Base-by-base conservation (phyloP, 2,888 invertebrate genomes). In the Carcina quercana region DNA sequence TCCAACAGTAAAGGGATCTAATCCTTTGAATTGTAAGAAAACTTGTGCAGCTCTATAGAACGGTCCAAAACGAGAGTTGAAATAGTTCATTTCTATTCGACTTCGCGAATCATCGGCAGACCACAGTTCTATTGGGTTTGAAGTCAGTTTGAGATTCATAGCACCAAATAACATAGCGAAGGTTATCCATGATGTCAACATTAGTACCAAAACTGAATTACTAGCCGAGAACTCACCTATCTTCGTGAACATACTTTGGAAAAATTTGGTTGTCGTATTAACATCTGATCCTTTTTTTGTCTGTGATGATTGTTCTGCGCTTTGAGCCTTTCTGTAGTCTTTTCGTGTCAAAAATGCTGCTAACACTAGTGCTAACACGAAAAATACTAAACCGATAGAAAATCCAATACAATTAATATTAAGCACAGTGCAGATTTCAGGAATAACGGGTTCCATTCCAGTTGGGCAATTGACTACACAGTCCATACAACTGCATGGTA, bases 51-150 rank as follows among this genome's bases (percentile, higher is more conserved):
- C 92, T 31, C 96, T 86, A 65, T 94, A 96, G 71, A 96, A 97
- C 0, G 96, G 96, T 5, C 89, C 89, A 63, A 98, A 98, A 52
- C 91, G 88, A 8, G 86, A 71, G 65, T 98, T 97, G 55, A 92
- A 98, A 62, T 91, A 96, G 39, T 94, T 88, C 60, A 96, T 92
- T 57, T 98, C 95, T 22, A 87, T 59, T 35, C 97, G 87, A 19
- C 96, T 92, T 37, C 88, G 85, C 49, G 96, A 96, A 14, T 84
- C 71, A 1, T 94, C 91, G 0, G 95, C 86, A 1, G 97, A 95
- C 98, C 98, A 98, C 25, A 98, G 86, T 62, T 98, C 93, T 1
- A 97, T 90, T 0, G 98, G 97, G 64, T 96, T 90, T 0, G 95
- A 91, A 0, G 94, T 96, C 1, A 98, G 86, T 38, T 88, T 69